Percentiles rank a stretch among this genome's conserved stretches.
phyloP scores from a whole-genome alignment of 2,113 vertebrate species.

The Macquaria ambigua region DNA sequence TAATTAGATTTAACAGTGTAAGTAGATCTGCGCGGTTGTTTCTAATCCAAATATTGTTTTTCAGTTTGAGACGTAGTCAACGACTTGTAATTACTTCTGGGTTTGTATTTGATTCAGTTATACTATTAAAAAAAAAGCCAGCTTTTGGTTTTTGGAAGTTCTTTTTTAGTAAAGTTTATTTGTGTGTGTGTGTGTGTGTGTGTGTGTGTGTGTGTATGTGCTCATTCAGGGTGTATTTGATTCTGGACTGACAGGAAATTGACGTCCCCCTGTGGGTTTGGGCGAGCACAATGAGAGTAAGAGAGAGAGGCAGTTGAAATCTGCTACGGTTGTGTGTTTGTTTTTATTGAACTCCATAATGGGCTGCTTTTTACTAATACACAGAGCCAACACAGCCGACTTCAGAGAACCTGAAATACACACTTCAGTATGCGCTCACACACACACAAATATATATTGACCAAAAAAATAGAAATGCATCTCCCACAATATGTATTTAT shows the following conservation, averaged over 20 bases:
- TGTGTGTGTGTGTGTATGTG: slow-evolving; percentile 25
- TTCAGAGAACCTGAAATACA: slow-evolving; percentile 58
- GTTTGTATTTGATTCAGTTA: slow-evolving; percentile 69
- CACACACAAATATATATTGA: not conserved
- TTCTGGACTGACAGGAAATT: slow-evolving; percentile 80
- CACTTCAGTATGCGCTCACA: not conserved
- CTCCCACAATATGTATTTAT: not conserved
- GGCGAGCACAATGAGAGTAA: slow-evolving; percentile 37
- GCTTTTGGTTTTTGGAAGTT: slow-evolving; percentile 47
- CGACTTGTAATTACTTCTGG: slow-evolving; percentile 71
- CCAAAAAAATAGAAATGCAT: not conserved
- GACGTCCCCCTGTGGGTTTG: slow-evolving; percentile 57
- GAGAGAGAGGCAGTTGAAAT: slow-evolving; percentile 59
- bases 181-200: slow-evolving; percentile 27
- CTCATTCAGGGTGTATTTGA: slow-evolving; percentile 53
- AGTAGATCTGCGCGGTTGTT: slow-evolving; percentile 61
- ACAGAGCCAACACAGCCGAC: slow-evolving; percentile 37
- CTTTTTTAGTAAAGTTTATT: slow-evolving; percentile 27
- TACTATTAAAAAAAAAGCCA: slow-evolving; percentile 28
- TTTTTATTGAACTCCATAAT: slow-evolving; percentile 77
- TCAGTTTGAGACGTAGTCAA: slow-evolving; percentile 60
- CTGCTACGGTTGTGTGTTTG: slow-evolving; percentile 68
- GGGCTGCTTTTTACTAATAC: slow-evolving; percentile 61
- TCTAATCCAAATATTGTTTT: slow-evolving; percentile 66
- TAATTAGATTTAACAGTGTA: slow-evolving; percentile 77